phyloP scores from a whole-genome alignment of 2,113 vertebrate genomes.

The Rhabdomys dilectus region DNA sequence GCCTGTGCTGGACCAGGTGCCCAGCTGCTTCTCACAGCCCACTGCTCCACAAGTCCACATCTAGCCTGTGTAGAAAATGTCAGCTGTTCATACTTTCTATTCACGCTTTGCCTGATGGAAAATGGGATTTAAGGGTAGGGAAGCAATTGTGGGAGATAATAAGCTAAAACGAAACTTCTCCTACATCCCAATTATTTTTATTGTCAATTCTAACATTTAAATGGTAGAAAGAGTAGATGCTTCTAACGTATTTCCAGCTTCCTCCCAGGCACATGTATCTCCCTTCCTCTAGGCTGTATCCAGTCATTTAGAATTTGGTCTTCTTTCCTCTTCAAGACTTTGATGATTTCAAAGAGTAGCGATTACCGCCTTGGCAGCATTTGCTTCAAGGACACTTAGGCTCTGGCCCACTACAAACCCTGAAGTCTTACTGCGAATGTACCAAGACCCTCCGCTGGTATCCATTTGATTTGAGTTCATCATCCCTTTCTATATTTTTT shows the following conservation, averaged over 20 bases:
- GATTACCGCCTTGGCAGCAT: background rate
- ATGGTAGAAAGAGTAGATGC: background rate
- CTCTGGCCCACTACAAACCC: background rate
- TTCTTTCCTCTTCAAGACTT: background rate
- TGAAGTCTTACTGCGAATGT: background rate
- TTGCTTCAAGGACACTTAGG: background rate
- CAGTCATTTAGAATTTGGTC: background rate
- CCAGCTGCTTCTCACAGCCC: no score
- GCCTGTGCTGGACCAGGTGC: no score
- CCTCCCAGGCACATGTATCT: background rate
- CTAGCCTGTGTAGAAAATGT: background rate
- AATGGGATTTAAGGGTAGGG: rapidly evolving
- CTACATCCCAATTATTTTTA: background rate
- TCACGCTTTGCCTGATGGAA: background rate
- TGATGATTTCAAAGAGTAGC: background rate
- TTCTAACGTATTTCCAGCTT: rapidly evolving
- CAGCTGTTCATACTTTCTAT: background rate
- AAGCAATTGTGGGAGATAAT: background rate
- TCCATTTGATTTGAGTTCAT: background rate
- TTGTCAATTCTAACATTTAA: background rate
- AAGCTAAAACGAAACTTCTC: background rate
- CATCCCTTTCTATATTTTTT: background rate
- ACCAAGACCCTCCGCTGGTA: background rate
- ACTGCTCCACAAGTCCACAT: background rate
- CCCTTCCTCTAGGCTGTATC: no score